Conservation (phyloP, 2,113 vertebrate species). For the Psittacula cyanocephala region DNA sequence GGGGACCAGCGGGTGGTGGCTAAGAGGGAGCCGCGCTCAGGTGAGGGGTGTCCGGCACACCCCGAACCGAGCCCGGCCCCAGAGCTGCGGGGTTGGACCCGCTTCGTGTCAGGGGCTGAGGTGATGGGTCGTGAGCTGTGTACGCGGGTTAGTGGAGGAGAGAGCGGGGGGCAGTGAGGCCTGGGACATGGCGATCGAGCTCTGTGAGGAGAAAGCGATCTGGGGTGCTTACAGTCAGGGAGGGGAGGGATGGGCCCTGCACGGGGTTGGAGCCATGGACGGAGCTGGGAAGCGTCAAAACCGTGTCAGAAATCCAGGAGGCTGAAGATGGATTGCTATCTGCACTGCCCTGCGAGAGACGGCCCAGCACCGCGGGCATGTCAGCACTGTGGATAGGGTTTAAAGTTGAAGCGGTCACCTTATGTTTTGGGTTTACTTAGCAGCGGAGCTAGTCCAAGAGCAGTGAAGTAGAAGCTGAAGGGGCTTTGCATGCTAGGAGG, state of each 20-base stretch:
- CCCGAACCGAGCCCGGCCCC: neutral
- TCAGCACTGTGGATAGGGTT: neutral
- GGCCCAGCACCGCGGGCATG: accelerated
- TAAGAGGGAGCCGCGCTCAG: neutral
- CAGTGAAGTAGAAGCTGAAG: neutral
- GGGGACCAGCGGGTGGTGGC: neutral
- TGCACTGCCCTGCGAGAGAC: too few species aligned
- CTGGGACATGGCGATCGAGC: neutral
- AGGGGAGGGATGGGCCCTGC: neutral
- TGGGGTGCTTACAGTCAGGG: neutral
- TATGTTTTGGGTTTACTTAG: neutral
- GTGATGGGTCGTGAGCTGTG: neutral
- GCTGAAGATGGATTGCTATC: neutral
- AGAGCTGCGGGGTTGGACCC: too few species aligned
- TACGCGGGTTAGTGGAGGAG: neutral
- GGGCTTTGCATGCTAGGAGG: neutral
- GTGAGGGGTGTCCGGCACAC: neutral
- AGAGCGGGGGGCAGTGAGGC: neutral
- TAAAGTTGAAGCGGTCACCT: neutral
- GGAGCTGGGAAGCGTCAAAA: neutral
- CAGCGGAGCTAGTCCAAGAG: neutral
- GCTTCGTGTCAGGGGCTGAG: neutral
- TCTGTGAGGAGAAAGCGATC: neutral
- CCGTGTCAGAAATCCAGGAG: neutral
- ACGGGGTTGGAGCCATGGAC: neutral